phyloP scores from a whole-genome alignment of 2,113 vertebrate genomes.

The Pedetes capensis region DNA sequence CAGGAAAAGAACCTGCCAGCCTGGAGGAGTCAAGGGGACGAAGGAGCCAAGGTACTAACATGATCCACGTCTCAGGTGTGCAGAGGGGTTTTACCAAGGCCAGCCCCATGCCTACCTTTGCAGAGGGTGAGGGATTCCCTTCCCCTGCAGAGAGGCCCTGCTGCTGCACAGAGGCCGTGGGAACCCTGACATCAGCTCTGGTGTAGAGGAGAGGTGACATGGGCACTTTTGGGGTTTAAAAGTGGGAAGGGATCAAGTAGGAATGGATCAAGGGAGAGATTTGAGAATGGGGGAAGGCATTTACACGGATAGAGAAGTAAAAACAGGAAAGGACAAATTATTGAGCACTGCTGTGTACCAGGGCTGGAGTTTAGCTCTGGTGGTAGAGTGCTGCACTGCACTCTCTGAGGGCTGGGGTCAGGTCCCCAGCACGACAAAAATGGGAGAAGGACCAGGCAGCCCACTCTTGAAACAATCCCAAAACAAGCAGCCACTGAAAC shows the following conservation, averaged over 20 bases:
- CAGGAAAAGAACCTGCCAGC: not conserved
- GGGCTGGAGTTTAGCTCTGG: too few relatives aligned
- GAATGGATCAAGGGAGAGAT: not conserved
- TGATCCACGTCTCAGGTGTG: not conserved
- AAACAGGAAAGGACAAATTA: not conserved
- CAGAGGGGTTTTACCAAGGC: not conserved
- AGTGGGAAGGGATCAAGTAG: not conserved
- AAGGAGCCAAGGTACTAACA: not conserved
- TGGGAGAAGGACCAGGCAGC: too few relatives aligned
- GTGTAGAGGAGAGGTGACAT: not conserved
- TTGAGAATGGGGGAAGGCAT: not conserved
- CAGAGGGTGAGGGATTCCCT: not conserved
- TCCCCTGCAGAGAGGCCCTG: not conserved
- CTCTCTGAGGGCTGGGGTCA: too few relatives aligned
- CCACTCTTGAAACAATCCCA: too few relatives aligned
- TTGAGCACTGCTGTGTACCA: not conserved
- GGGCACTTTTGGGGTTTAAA: not conserved
- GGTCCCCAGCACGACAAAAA: too few relatives aligned
- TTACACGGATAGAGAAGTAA: accelerated
- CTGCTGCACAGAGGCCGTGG: not conserved
- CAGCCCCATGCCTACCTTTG: not conserved
- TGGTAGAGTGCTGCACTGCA: too few relatives aligned
- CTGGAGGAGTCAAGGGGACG: not conserved
- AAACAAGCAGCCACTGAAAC: too few relatives aligned
- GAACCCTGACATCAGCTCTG: not conserved